Percentiles rank a stretch among this genome's conserved stretches.
These are phyloP conservation scores for Acropternis orthonyx DNA, from an alignment of 2,797 vertebrate genomes.

Conservation along the genomic window DNA sequence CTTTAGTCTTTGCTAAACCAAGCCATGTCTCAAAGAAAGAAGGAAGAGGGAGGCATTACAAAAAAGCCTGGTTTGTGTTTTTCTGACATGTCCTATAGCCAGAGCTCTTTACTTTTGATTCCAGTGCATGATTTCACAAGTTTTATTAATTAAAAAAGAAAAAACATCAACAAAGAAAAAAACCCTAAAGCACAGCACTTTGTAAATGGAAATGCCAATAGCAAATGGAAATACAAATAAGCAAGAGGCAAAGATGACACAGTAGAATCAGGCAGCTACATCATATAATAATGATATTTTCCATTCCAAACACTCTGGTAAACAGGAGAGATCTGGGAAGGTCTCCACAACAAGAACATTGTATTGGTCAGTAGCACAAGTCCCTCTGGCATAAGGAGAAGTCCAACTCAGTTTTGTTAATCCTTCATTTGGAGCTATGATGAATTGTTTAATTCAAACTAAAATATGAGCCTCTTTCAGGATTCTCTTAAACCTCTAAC, in stretches of 20 bases:
- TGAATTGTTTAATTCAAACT: conserved; percentile 27
- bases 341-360: not conserved
- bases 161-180: not conserved
- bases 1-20: not conserved
- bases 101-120: not conserved
- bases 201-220: not conserved
- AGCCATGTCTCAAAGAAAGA: not conserved
- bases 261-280: not conserved
- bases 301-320: not conserved
- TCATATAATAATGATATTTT: not conserved
- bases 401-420: not conserved
- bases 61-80: not conserved
- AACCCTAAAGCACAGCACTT: not conserved
- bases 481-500: conserved; percentile 27
- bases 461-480: not conserved
- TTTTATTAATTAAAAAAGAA: not conserved
- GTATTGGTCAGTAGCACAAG: not conserved
- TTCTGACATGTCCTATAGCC: not conserved
- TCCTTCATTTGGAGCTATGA: not conserved
- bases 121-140: not conserved
- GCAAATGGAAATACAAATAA: not conserved
- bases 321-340: not conserved
- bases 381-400: not conserved
- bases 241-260: not conserved
- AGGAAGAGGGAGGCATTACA: not conserved